Evolutionary conservation across 2,113 vertebrate species (phyloP), one percentile per base, ranked within the genome.

Genomic region (Xiphophorus maculatus): DNA sequence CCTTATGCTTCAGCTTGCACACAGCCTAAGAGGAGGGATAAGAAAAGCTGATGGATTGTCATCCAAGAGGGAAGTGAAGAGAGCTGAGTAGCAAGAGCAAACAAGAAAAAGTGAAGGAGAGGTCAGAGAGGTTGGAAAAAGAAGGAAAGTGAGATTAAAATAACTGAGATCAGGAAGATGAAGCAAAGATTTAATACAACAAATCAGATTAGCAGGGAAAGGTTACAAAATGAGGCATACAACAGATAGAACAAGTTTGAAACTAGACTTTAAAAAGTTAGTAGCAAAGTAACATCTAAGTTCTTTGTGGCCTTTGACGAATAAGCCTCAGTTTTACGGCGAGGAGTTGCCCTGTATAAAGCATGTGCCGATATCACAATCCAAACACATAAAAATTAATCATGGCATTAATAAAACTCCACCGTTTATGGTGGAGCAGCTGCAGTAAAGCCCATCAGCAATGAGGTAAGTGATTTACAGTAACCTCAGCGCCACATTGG

Each of bases 41-140:
- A 48, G 3, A 12, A 48, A 65, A 66, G 30, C 78, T 87, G 88
- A 90, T 82, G 85, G 84, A 86, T 85, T 65, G 71, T 72, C 62
- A 65, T 73, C 35, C 32, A 66, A 73, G 64, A 72, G n/a, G n/a
- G 73, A 69, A 71, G 70, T 76, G 73, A 81, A 74, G 68, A 80
- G 54, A 72, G 58, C 48, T 14, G 51, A 79, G 74, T 28, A 67
- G 80, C 3, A 30, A 37, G 40, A 79, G 32, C 35, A n/a, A 69
- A 62, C n/a, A 51, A 62, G 61, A 58, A 48, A 13, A 35, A 29
- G 28, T 12, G 66, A 69, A 25, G 30, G 32, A 80, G 33, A 63
- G 58, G 65, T 48, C 54, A 76, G 13, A 27, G 62, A 25, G 44
- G 63, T 35, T 27, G 4, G 27, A 35, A 30, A 62, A 32, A 2